Evolutionary conservation across 2,113 vertebrate genomes (phyloP), one percentile per base, ranked within the genome.

Genomic region (Gallinago paraguaiae): DNA sequence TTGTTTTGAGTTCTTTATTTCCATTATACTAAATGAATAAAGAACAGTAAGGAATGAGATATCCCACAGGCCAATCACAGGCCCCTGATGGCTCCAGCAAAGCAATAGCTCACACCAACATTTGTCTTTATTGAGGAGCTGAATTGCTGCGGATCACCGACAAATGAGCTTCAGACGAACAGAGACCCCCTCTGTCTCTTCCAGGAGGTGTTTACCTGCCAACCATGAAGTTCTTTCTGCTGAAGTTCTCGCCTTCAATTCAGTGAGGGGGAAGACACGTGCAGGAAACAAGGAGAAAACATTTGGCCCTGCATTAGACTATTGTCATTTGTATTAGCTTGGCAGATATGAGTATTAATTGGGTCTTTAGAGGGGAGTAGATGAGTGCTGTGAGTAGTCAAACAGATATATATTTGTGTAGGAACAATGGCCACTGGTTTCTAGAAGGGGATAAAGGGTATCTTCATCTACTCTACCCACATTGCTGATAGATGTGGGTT

Each of bases 1-100:
- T 87, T 80, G 82, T 91, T 96, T 84, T 1, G 0, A 74, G 91
- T 94, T 95, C 71, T 94, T 94, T 93, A 86, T 92, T 95, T 88
- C 95, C 69, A 75, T 94, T 94, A 88, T 14, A 11, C 33, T 68
- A 94, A 95, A 97, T 86, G 85, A 88, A 77, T 74, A 70, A 93
- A 88, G 61, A 92, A 82, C 57, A 61, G 37, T 46, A 76, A 70
- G 39, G 65, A 92, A 80, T 37, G 43, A 91, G 43, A 19, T 69
- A 63, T 70, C 59, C 61, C 15, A 5, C 18, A 87, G 60, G 46
- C 91, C 86, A 92, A 79, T 54, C 69, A 86, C 28, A 43, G 82
- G 45, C 37, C 51, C 0, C 0, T 51, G 18, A 67, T 2, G 6
- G 23, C n/a, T 75, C 17, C 70, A 82, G 31, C 24, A 65, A 76